A percentile compares a stretch with the other conserved stretches of the same genome.
Conservation (phyloP, 2,888 invertebrate genomes). For the Cosmia pyralina region DNA sequence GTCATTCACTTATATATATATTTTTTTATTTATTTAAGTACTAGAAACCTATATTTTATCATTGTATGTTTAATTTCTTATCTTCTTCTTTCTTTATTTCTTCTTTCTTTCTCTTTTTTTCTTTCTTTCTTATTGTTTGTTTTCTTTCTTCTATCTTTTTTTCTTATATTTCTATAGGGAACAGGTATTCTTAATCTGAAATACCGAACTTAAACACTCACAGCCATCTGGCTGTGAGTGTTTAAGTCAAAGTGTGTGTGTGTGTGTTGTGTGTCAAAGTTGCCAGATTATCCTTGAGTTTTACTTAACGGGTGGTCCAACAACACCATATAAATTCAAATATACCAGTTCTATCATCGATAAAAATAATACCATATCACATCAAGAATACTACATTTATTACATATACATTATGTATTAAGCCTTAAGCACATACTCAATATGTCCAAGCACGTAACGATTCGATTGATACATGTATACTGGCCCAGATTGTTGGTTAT, state of each 20-base stretch:
- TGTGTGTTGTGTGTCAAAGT: too few species aligned
- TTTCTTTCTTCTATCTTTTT: too few species aligned
- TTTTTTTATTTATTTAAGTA: too few species aligned
- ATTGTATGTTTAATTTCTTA: too few species aligned
- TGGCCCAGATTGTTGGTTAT: slow-evolving; percentile 36
- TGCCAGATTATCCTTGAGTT: slow-evolving; percentile 19
- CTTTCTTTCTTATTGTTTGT: too few species aligned
- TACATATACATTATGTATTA: slow-evolving; percentile 25
- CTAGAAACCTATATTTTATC: too few species aligned
- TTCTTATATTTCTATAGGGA: too few species aligned
- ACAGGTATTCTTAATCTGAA: neutral
- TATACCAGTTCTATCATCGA: slow-evolving; percentile 9
- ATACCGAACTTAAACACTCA: neutral
- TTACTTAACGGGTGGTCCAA: slow-evolving; percentile 4
- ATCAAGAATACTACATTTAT: slow-evolving; percentile 9
- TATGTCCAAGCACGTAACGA: slow-evolving; percentile 43
- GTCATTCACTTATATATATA: too few species aligned
- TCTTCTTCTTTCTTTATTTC: too few species aligned
- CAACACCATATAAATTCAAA: slow-evolving; percentile 21
- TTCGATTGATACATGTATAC: slow-evolving; percentile 26
- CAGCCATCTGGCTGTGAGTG: too few species aligned
- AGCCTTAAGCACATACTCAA: slow-evolving; percentile 33
- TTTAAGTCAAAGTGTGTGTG: too few species aligned
- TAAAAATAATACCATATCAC: slow-evolving; percentile 39
- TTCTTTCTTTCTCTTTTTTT: too few species aligned